Percentiles rank a stretch among this genome's conserved stretches.
Conservation (phyloP, 1,140 invertebrate species). For the Samia ricini region DNA sequence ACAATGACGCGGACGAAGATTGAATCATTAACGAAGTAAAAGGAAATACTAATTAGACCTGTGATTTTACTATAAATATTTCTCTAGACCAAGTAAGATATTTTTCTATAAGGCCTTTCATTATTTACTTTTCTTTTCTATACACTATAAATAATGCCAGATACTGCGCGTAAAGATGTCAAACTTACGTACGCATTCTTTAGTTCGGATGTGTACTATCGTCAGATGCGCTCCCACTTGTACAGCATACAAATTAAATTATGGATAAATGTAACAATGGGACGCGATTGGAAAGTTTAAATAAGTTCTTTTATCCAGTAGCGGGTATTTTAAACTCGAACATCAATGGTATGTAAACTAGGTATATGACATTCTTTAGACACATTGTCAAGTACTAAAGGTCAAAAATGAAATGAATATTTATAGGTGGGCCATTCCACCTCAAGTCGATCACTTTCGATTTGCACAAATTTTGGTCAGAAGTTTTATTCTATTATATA, state of each 20-base stretch:
- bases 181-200: slow-evolving; percentile 4
- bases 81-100: too few relatives aligned
- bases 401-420: not conserved
- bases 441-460: too few relatives aligned
- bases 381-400: not conserved
- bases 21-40: too few relatives aligned
- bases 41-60: too few relatives aligned
- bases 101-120: too few relatives aligned
- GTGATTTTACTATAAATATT: too few relatives aligned
- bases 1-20: too few relatives aligned
- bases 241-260: slow-evolving; percentile 49
- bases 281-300: slow-evolving; percentile 32
- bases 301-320: slow-evolving; percentile 13
- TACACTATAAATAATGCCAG: not conserved
- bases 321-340: slow-evolving; percentile 4
- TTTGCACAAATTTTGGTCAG: too few relatives aligned
- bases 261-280: slow-evolving; percentile 40
- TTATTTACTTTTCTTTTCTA: too few relatives aligned
- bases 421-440: too few relatives aligned
- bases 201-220: not conserved
- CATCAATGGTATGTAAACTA: slow-evolving; percentile 6
- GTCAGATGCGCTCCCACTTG: slow-evolving; percentile 25
- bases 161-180: not conserved
- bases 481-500: too few relatives aligned
- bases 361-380: slow-evolving; percentile 4